phyloP scores from a whole-genome alignment of 2,888 invertebrate genomes.

The Drosophila fungiperda region DNA sequence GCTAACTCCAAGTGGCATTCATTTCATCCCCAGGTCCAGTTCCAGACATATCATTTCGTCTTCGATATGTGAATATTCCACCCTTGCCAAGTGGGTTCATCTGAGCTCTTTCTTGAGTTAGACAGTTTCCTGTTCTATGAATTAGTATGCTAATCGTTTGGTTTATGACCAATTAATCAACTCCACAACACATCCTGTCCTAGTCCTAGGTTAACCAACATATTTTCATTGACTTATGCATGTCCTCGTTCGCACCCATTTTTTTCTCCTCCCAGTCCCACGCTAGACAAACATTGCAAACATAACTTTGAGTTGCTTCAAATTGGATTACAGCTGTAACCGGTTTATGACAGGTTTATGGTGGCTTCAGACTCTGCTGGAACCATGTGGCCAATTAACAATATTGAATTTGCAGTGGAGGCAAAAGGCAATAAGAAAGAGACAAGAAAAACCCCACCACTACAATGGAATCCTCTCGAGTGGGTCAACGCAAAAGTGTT shows the following conservation, averaged over 20 bases:
- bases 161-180: slow-evolving; percentile 76
- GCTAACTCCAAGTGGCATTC: slow-evolving; percentile 30
- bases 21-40: slow-evolving; percentile 13
- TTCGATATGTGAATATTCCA: background rate
- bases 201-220: slow-evolving; percentile 1
- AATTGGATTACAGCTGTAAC: slow-evolving; percentile 51
- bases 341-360: slow-evolving; percentile 51
- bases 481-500: slow-evolving; percentile 61
- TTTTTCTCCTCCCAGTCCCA: background rate
- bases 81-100: slow-evolving; percentile 14
- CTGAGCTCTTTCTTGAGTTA: slow-evolving; percentile 14
- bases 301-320: slow-evolving; percentile 52
- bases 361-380: slow-evolving; percentile 24
- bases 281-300: slow-evolving; percentile 40
- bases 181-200: slow-evolving; percentile 17
- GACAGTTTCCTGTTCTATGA: slow-evolving; percentile 5
- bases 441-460: background rate
- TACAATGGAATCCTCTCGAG: slow-evolving; percentile 15
- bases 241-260: slow-evolving; percentile 42
- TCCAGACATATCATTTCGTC: background rate
- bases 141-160: slow-evolving; percentile 64
- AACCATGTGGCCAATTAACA: slow-evolving; percentile 72
- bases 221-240: slow-evolving; percentile 30
- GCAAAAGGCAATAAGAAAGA: background rate
- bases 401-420: slow-evolving; percentile 56